phyloP scores from a whole-genome alignment of 2,888 invertebrate species.

The Cheilosia scutellata region DNA sequence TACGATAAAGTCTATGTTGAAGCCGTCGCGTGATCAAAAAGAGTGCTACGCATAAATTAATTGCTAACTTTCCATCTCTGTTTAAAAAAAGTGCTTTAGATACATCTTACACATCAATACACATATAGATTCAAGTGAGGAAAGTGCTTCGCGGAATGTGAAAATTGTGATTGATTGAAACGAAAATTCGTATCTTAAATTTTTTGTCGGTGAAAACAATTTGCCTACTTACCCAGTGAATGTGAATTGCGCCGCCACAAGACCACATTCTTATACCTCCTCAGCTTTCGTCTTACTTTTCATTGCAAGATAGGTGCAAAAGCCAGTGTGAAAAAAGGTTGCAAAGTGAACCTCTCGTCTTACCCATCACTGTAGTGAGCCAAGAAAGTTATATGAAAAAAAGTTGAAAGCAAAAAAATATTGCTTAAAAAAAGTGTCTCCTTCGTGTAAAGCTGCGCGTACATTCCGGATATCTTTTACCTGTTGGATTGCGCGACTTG shows the following conservation, averaged over 20 bases:
- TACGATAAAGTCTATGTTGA: background rate
- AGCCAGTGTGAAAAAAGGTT: constrained; percentile 50
- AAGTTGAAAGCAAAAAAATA: constrained; percentile 39
- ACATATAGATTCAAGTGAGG: constrained; percentile 19
- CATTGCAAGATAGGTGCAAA: constrained; percentile 63
- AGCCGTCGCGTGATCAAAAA: constrained; percentile 12
- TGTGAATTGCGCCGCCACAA: constrained; percentile 72
- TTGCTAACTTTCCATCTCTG: constrained; percentile 46
- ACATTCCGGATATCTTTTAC: constrained; percentile 63
- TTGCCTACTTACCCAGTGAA: constrained; percentile 76
- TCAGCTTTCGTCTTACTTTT: constrained; percentile 55
- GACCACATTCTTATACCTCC: constrained; percentile 51
- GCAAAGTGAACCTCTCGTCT: constrained; percentile 62
- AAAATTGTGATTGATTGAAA: constrained; percentile 12
- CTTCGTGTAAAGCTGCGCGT: constrained; percentile 39
- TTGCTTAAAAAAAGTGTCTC: constrained; percentile 11
- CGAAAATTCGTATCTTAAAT: constrained; percentile 8
- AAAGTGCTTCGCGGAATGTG: constrained; percentile 17
- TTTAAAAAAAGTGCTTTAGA: background rate
- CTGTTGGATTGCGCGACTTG: constrained; percentile 60
- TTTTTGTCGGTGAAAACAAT: constrained; percentile 74
- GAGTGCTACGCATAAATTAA: background rate
- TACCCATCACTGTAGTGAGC: constrained; percentile 45
- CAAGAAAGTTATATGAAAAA: constrained; percentile 69
- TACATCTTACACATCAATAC: background rate